Percentiles rank a stretch among this genome's conserved stretches.
Evolutionary conservation across 1,140 invertebrate species (phyloP).

Genomic region (Helicoverpa zea): DNA sequence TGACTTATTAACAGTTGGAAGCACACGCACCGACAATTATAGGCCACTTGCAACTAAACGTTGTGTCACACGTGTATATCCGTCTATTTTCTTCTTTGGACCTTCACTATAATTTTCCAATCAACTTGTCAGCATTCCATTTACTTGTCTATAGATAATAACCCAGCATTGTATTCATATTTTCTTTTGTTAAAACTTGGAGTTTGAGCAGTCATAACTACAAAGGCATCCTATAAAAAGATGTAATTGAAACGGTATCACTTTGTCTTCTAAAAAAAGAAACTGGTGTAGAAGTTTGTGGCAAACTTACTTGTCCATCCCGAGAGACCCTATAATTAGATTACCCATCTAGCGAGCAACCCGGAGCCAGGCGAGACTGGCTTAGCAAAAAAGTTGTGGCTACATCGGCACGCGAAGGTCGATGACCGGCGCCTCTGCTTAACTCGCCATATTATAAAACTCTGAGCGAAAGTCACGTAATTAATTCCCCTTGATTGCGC

Average conservation of each 20-base stretch:
- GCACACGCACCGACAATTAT: slow-evolving; percentile 55
- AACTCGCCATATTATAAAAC: slow-evolving; percentile 65
- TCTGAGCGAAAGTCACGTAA: slow-evolving; percentile 64
- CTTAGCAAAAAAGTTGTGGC: slow-evolving; percentile 75
- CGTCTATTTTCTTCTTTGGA: slow-evolving; percentile 3
- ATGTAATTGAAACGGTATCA: slow-evolving; percentile 33
- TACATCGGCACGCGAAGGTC: slow-evolving; percentile 70
- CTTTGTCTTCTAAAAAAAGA: slow-evolving; percentile 57
- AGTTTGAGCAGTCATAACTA: neutral
- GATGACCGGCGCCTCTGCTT: slow-evolving; percentile 67
- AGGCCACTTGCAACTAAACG: slow-evolving; percentile 50
- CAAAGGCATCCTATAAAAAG: neutral
- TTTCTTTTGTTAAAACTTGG: neutral
- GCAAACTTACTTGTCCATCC: slow-evolving; percentile 60
- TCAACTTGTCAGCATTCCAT: slow-evolving; percentile 20
- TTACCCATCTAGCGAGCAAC: slow-evolving; percentile 71
- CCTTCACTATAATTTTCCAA: slow-evolving; percentile 2
- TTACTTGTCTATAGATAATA: neutral
- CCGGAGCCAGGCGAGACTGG: slow-evolving; percentile 67
- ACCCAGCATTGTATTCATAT: neutral
- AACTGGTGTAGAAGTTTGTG: slow-evolving; percentile 63
- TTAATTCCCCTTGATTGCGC: slow-evolving; percentile 60
- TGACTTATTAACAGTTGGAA: slow-evolving; percentile 44
- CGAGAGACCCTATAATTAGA: slow-evolving; percentile 78
- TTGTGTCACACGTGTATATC: slow-evolving; percentile 52